These are phyloP conservation scores for Microtus richardsoni DNA, from an alignment of 2,113 vertebrate genomes.

Conservation along the genomic window DNA sequence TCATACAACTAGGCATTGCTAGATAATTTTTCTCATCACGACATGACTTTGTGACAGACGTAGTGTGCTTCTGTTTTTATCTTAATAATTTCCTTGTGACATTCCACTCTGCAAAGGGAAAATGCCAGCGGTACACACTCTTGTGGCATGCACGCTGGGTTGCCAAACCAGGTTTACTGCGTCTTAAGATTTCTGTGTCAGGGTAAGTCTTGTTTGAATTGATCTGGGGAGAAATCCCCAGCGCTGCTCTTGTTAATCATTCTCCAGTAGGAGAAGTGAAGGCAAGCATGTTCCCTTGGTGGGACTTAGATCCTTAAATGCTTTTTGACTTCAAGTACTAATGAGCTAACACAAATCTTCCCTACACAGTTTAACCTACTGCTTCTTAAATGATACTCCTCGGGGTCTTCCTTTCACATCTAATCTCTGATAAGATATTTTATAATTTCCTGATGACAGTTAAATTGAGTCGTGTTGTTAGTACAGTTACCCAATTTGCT, in stretches of 20 bases:
- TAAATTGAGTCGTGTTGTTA: slow-evolving; percentile 74
- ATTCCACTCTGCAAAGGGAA: slow-evolving; percentile 55
- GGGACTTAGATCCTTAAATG: slow-evolving; percentile 71
- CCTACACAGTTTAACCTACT: slow-evolving; percentile 62
- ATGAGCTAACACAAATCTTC: slow-evolving; percentile 67
- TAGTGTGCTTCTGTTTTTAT: slow-evolving; percentile 71
- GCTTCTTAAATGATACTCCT: slow-evolving; percentile 74
- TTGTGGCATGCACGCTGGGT: not conserved
- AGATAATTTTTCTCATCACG: slow-evolving; percentile 57
- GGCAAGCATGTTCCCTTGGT: slow-evolving; percentile 58
- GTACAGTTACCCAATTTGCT: slow-evolving; percentile 66
- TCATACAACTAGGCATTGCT: not conserved
- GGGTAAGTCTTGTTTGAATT: slow-evolving; percentile 51
- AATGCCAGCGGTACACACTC: slow-evolving; percentile 6
- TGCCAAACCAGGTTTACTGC: slow-evolving; percentile 47
- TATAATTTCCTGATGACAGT: slow-evolving; percentile 76
- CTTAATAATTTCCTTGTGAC: slow-evolving; percentile 71
- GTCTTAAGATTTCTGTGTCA: slow-evolving; percentile 45
- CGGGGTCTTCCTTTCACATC: slow-evolving; percentile 63
- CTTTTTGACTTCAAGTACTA: slow-evolving; percentile 64
- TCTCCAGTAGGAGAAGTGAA: slow-evolving; percentile 43
- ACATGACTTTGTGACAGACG: slow-evolving; percentile 67
- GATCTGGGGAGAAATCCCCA: slow-evolving; percentile 56
- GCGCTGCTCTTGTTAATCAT: slow-evolving; percentile 65
- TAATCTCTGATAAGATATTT: slow-evolving; percentile 74